Conservation (phyloP, 2,888 invertebrate genomes). For the Cyrtodaria siliqua region DNA sequence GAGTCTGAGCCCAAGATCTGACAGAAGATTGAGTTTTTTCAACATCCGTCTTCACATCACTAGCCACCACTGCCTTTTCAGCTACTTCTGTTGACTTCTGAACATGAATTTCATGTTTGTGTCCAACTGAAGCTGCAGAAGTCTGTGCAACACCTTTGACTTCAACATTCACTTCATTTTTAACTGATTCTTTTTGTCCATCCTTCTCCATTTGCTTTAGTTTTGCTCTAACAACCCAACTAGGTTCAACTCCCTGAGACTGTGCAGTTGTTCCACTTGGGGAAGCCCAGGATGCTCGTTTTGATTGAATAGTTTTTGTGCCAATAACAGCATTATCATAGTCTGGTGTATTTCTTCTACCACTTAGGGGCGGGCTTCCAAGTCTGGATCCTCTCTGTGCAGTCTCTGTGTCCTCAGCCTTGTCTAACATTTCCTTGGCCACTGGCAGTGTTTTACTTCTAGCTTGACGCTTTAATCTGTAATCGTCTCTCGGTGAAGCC, state of each 20-base stretch:
- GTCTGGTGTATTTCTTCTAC: constrained; percentile 12
- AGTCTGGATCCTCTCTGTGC: background rate
- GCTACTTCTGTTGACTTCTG: too few relatives aligned
- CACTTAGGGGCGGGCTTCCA: constrained; percentile 47
- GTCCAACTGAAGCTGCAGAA: too few relatives aligned
- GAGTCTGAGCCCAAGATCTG: constrained; percentile 47
- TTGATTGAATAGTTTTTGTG: constrained; percentile 36
- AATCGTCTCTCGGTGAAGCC: constrained; percentile 76
- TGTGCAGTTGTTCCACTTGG: constrained; percentile 33
- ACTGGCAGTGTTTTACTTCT: constrained; percentile 79
- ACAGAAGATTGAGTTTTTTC: constrained; percentile 25
- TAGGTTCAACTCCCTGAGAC: constrained; percentile 51
- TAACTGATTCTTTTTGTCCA: constrained; percentile 35
- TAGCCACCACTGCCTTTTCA: constrained; percentile 1
- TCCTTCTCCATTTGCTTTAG: constrained; percentile 52
- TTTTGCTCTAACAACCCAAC: constrained; percentile 65
- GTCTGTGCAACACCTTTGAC: constrained; percentile 18
- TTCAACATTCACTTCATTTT: constrained; percentile 43
- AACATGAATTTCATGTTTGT: too few relatives aligned
- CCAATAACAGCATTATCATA: constrained; percentile 60
- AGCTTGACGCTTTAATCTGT: constrained; percentile 70
- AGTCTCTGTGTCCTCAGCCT: constrained; percentile 43
- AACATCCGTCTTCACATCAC: constrained; percentile 11
- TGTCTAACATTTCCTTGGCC: constrained; percentile 62
- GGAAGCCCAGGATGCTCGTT: constrained; percentile 58